Evolutionary conservation across 2,113 vertebrate genomes (phyloP), one percentile per base, ranked within the genome.

Genomic region (Zosterops pallidus): DNA sequence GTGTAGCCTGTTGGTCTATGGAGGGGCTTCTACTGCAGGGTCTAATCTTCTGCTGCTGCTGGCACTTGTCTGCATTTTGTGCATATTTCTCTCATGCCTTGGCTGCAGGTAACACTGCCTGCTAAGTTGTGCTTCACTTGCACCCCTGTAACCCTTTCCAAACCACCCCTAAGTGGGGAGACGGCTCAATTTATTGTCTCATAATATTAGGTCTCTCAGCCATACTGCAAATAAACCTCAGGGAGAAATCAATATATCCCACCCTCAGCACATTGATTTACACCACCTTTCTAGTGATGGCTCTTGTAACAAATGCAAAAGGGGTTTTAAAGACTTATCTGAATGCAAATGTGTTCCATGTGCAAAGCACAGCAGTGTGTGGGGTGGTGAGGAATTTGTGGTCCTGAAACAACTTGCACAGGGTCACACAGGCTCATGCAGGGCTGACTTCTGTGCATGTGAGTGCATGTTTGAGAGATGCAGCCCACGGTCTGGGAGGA

Each of bases 241-340:
- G 50, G 83, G 67, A 47, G 82, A 88, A 95, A 96, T 97, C 86
- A 64, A 84, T 97, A 82, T 47, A 79, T 79, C 74, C 90, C 50
- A 86, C 86, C 75, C 80, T 79, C 31, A 53, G 80, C 42, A 79
- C 78, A 77, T 83, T 92, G 95, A 94, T 95, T 95, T 88, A 65
- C 49, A 64, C 26, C 76, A 65, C 44, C n/a, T 86, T 86, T 75
- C 77, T 17, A 28, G 35, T 64, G 74, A 60, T 33, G 52, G 35
- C 75, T 89, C 22, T 60, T 75, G 23, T 82, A 91, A 76, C 83
- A 77, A 91, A 91, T 79, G 57, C 70, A 75, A 89, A 85, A 86
- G n/a, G 56, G 24, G 41, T 78, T 86, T 72, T 92, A 85, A 91
- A 82, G 52, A 31, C 39, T 71, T 81, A 42, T 19, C 74, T 89